phyloP scores from a whole-genome alignment of 2,113 vertebrate genomes.

The Bufo gargarizans region DNA sequence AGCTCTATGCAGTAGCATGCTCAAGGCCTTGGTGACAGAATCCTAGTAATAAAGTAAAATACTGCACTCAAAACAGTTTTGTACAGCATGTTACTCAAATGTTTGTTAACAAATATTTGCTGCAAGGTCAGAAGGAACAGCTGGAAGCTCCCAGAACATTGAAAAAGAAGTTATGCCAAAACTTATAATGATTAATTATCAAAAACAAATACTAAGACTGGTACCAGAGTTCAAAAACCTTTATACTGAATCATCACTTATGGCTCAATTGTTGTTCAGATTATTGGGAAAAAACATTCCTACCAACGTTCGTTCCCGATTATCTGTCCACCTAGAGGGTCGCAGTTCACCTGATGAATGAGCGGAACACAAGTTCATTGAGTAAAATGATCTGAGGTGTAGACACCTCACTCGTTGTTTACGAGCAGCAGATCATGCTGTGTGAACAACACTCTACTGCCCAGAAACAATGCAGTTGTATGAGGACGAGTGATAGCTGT shows the following conservation, averaged over 20 bases:
- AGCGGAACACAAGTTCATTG: too few relatives aligned
- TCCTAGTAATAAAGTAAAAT: not conserved
- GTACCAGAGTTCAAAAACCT: slow-evolving; percentile 9
- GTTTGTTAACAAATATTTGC: not conserved
- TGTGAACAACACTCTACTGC: too few relatives aligned
- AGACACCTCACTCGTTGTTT: too few relatives aligned
- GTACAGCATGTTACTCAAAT: not conserved
- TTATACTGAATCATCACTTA: not conserved
- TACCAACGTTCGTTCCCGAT: too few relatives aligned
- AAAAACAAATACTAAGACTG: not conserved
- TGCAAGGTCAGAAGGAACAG: not conserved
- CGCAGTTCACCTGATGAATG: too few relatives aligned
- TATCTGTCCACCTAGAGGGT: too few relatives aligned
- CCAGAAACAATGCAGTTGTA: too few relatives aligned
- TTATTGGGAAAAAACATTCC: too few relatives aligned
- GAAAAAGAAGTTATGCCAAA: not conserved
- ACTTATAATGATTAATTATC: not conserved
- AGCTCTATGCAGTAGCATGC: not conserved
- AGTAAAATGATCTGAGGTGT: too few relatives aligned
- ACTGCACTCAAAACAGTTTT: not conserved
- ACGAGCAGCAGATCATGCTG: too few relatives aligned
- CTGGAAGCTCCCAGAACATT: not conserved
- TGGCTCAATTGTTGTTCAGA: too few relatives aligned
- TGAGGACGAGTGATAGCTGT: too few relatives aligned
- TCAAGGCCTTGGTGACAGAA: not conserved